Base-by-base conservation (phyloP, 2,888 invertebrate genomes). In the Deroplatys truncata region DNA sequence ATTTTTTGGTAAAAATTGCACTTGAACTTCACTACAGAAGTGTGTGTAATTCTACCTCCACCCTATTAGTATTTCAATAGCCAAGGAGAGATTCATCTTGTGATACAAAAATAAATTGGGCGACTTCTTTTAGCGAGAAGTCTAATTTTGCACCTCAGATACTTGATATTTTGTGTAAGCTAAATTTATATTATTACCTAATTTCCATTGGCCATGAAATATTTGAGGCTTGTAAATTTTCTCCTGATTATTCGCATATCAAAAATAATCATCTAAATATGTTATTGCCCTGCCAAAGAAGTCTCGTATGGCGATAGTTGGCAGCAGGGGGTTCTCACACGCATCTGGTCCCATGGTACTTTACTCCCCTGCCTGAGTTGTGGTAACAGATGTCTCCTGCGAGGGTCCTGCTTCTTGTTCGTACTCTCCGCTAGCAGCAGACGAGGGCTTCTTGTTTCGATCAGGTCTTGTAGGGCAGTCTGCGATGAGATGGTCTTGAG, bases 401-500 rank as follows among this genome's bases (percentile, higher is more conserved):
- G 35, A n/a, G 9, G 82, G 31, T 31, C 29, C 82, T 9, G 82
- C 8, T 82, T 87, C 87, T 87, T 28, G 25, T 13, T 85, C 85
- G 2, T 7, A 16, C 16, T 85, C 85, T 56, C 85, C 85, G 15
- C 85, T 85, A 56, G 28, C 43, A 16, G 56, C 28, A 0, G 85
- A 43, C 16, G 35, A 43, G 10, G 83, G 1, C 85, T 88, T 89
- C 89, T 90, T 90, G 82, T 89, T 89, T n/a, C 89, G 86, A 90
- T 93, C 94, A 90, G 93, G 92, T 91, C 95, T 95, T 35, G 95
- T 94, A 29, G 98, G 98, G 93, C 98, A 98, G 93, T 98, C 98
- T 49, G 98, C 98, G 90, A 98, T 97, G 90, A 98, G 95, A 94
- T 98, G 98, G 92, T 97, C 97, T 92, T 97, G 96, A 92, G 97